These are phyloP conservation scores for Drosophila tsacasi DNA, from an alignment of 1,140 invertebrate genomes.

Conservation along the genomic window DNA sequence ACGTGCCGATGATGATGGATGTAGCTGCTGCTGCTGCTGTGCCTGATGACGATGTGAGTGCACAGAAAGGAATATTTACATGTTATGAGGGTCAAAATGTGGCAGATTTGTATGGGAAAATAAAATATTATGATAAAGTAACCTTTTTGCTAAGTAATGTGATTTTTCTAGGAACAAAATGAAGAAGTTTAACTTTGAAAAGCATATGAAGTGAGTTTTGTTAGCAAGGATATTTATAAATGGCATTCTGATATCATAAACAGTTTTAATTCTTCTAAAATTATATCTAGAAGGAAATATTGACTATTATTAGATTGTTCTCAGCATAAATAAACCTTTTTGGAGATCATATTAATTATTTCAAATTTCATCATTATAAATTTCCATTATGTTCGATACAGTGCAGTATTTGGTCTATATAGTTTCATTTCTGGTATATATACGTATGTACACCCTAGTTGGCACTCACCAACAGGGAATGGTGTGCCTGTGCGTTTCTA, in stretches of 20 bases:
- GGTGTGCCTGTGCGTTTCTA: slow-evolving; percentile 65
- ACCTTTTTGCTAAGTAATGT: too few relatives aligned
- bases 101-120: neutral
- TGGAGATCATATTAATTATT: too few relatives aligned
- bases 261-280: too few relatives aligned
- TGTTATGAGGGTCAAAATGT: neutral
- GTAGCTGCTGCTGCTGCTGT: slow-evolving; percentile 57
- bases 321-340: too few relatives aligned
- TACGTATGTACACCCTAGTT: neutral
- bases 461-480: slow-evolving; percentile 72
- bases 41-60: slow-evolving; percentile 55
- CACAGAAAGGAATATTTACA: slow-evolving; percentile 13
- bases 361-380: too few relatives aligned
- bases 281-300: too few relatives aligned
- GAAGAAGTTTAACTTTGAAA: too few relatives aligned
- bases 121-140: neutral
- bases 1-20: slow-evolving; percentile 52
- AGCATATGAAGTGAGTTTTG: too few relatives aligned
- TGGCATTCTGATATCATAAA: too few relatives aligned
- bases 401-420: neutral
- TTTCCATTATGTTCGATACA: neutral
- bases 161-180: too few relatives aligned
- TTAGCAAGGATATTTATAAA: too few relatives aligned
- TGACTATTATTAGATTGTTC: too few relatives aligned
- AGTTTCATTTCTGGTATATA: neutral